phyloP scores from a whole-genome alignment of 2,113 vertebrate species.

The Oreochromis tanganicae region DNA sequence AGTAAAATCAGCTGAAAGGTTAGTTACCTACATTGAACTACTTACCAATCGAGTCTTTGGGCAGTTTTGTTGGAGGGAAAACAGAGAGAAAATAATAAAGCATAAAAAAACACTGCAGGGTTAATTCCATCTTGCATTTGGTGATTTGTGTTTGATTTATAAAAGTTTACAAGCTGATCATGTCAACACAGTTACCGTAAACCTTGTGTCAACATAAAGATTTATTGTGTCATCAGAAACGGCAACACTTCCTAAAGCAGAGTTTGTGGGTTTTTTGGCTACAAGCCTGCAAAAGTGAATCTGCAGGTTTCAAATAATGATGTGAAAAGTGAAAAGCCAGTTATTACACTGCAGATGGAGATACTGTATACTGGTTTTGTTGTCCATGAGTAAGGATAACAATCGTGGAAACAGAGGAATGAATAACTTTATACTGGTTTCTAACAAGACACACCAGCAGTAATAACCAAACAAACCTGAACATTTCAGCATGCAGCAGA shows the following conservation, averaged over 20 bases:
- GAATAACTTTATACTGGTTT: neutral
- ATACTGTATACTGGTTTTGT: neutral
- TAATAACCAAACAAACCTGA: rapidly evolving
- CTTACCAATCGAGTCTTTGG: neutral
- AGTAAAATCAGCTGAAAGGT: neutral
- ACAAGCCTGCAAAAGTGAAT: neutral
- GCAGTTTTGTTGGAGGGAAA: neutral
- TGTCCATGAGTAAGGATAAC: neutral
- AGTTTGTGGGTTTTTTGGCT: neutral
- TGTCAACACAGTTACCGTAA: neutral
- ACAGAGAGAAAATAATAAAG: neutral
- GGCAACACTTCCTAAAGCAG: neutral
- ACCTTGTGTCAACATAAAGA: neutral
- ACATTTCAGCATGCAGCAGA: neutral
- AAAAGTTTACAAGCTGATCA: neutral
- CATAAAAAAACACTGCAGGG: neutral
- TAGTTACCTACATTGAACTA: rapidly evolving
- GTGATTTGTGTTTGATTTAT: neutral
- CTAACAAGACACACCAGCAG: neutral
- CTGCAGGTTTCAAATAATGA: neutral
- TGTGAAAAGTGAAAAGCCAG: neutral
- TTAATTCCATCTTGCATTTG: neutral
- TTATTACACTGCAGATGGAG: neutral
- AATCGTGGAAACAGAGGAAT: neutral
- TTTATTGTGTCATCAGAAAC: neutral